Conservation (phyloP, 2,888 invertebrate species). For the Mythimna vitellina region DNA sequence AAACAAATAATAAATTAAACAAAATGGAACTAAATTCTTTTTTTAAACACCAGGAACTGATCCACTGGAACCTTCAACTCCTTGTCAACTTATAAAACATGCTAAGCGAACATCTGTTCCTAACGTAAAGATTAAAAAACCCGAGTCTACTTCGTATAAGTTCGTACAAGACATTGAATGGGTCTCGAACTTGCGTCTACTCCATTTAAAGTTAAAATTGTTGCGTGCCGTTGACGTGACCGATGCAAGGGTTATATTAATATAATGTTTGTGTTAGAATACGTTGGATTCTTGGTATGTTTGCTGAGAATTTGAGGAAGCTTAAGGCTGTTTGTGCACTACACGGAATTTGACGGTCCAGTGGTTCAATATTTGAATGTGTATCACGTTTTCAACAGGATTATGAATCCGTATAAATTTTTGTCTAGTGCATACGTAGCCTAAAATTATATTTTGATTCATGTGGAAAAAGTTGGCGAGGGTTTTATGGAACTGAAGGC, state of each 20-base stretch:
- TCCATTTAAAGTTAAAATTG: constrained; percentile 68
- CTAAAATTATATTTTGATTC: too few species aligned
- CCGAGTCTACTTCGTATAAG: constrained; percentile 27
- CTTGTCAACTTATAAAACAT: constrained; percentile 36
- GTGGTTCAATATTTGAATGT: too few species aligned
- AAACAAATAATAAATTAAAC: too few species aligned
- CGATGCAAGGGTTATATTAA: constrained; percentile 26
- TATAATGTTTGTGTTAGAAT: constrained; percentile 24
- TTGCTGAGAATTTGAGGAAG: constrained; percentile 6
- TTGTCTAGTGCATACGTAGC: too few species aligned
- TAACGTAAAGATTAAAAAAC: constrained; percentile 56
- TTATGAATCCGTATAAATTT: too few species aligned
- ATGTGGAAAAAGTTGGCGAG: too few species aligned
- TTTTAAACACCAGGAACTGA: not conserved
- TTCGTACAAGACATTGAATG: constrained; percentile 43
- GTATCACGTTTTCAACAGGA: too few species aligned
- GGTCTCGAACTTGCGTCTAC: constrained; percentile 42
- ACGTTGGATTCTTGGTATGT: constrained; percentile 7
- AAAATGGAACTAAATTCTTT: not conserved
- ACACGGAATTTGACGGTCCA: too few species aligned
- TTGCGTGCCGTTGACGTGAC: constrained; percentile 56
- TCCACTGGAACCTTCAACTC: not conserved
- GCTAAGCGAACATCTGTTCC: constrained; percentile 32
- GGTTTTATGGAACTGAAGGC: too few species aligned
- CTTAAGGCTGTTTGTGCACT: not conserved